Evolutionary conservation across 2,797 vertebrate species (phyloP).

Genomic region (Coregonus suidteri): DNA sequence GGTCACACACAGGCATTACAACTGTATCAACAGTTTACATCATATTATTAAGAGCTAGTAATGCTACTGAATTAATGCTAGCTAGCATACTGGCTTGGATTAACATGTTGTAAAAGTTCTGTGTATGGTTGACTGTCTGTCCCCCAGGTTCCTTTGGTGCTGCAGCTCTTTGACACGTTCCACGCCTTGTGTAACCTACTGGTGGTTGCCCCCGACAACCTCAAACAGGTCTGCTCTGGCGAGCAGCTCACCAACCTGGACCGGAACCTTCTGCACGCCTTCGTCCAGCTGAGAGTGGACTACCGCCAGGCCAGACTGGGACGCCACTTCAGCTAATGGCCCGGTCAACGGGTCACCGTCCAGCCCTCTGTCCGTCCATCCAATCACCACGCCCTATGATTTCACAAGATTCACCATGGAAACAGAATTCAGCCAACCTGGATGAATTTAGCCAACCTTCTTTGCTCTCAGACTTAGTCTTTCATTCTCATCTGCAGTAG

Average conservation of each 20-base stretch:
- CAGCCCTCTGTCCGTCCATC: slow-evolving; percentile 50
- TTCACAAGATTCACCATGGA: slow-evolving; percentile 60
- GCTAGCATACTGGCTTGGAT: no score
- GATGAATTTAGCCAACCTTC: background rate
- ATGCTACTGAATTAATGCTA: background rate
- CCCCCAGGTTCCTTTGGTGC: slow-evolving; percentile 89
- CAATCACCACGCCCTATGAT: slow-evolving; percentile 49
- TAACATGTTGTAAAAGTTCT: no score
- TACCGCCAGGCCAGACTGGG: slow-evolving; percentile 93
- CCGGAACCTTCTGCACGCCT: slow-evolving; percentile 96
- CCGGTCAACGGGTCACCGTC: slow-evolving; percentile 26
- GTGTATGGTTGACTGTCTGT: no score
- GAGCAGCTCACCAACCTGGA: slow-evolving; percentile 98
- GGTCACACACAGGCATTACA: background rate
- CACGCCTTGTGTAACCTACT: slow-evolving; percentile 99
- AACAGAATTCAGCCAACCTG: slow-evolving; percentile 14
- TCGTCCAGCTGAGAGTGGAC: slow-evolving; percentile 96
- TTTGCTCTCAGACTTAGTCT: background rate
- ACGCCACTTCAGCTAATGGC: slow-evolving; percentile 96
- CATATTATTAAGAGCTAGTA: no score
- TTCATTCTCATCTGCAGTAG: slow-evolving; percentile 6
- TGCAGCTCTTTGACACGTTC: slow-evolving; percentile 98
- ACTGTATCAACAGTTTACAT: no score
- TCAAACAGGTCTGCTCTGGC: slow-evolving; percentile 98
- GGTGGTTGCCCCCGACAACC: slow-evolving; percentile 97